Percentiles rank a stretch among this genome's conserved stretches.
Conservation (phyloP, 2,888 invertebrate species). For the Sphaerophoria taeniata region DNA sequence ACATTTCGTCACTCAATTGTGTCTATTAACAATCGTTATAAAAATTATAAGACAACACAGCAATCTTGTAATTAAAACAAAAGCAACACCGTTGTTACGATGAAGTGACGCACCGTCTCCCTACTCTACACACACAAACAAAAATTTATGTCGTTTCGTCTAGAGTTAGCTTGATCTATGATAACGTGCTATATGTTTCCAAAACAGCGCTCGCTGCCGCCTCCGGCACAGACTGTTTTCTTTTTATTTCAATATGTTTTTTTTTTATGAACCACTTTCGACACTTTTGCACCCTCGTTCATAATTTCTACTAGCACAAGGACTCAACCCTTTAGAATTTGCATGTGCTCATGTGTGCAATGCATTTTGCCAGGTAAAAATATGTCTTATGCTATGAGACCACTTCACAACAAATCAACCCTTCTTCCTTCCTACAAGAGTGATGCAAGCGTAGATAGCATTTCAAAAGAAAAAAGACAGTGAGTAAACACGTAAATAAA, state of each 20-base stretch:
- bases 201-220: constrained; percentile 17
- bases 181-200: constrained; percentile 35
- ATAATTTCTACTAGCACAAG: constrained; percentile 71
- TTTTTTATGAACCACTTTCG: constrained; percentile 65
- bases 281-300: constrained; percentile 64
- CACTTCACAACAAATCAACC: constrained; percentile 62
- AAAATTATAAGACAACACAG: constrained; percentile 28
- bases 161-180: constrained; percentile 60
- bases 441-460: constrained; percentile 44
- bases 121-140: constrained; percentile 59
- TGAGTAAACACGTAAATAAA: constrained; percentile 66
- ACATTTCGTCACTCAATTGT: too few relatives aligned
- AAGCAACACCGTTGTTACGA: constrained; percentile 7
- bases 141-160: constrained; percentile 51
- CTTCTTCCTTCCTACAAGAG: constrained; percentile 43
- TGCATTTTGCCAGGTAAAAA: constrained; percentile 51
- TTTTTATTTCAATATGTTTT: constrained; percentile 50
- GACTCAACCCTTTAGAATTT: constrained; percentile 43
- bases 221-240: constrained; percentile 41
- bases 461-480: constrained; percentile 47
- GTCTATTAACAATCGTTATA: too few relatives aligned
- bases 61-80: constrained; percentile 17
- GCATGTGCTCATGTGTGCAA: constrained; percentile 43
- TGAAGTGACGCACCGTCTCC: constrained; percentile 45
- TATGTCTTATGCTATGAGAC: constrained; percentile 10